A percentile compares a stretch with the other conserved stretches of the same genome.
These are phyloP conservation scores for Orestias chungarensis DNA, from an alignment of 2,797 vertebrate genomes.

Conservation along the genomic window DNA sequence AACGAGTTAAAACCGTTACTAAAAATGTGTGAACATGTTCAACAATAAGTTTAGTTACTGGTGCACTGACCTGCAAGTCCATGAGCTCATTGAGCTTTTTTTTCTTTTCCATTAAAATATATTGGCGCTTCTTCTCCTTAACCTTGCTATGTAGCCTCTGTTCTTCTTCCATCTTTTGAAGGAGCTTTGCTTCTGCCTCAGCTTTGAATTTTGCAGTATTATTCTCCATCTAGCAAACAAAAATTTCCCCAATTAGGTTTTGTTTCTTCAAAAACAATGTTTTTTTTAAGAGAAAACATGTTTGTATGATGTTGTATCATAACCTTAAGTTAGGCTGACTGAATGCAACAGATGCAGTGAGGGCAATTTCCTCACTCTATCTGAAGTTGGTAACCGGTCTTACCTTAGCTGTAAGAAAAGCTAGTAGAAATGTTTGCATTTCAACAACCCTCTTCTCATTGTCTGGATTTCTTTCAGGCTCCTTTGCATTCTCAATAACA, in stretches of 20 bases:
- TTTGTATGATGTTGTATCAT: background rate
- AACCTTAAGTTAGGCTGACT: background rate
- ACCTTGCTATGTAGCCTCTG: constrained; percentile 68
- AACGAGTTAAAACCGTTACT: background rate
- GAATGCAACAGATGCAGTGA: background rate
- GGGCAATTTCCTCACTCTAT: background rate
- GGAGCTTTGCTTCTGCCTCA: constrained; percentile 79
- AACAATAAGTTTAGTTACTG: background rate
- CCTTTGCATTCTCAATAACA: constrained; percentile 39
- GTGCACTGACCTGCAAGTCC: constrained; percentile 82
- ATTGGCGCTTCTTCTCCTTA: constrained; percentile 69
- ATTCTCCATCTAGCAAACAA: constrained; percentile 77
- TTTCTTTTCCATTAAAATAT: constrained; percentile 74
- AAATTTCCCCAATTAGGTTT: background rate
- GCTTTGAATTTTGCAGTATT: constrained; percentile 73
- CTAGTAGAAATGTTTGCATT: constrained; percentile 83
- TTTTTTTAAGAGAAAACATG: background rate
- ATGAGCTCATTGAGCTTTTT: constrained; percentile 69
- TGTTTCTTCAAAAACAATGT: background rate
- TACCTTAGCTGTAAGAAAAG: constrained; percentile 85
- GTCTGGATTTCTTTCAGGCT: constrained; percentile 57
- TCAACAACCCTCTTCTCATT: constrained; percentile 67
- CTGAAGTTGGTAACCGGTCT: constrained; percentile 19
- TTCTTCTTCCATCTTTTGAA: constrained; percentile 77
- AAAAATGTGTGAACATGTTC: background rate